These are phyloP conservation scores for Arrhamphus sclerolepis DNA, from an alignment of 2,797 vertebrate genomes.

Conservation along the genomic window DNA sequence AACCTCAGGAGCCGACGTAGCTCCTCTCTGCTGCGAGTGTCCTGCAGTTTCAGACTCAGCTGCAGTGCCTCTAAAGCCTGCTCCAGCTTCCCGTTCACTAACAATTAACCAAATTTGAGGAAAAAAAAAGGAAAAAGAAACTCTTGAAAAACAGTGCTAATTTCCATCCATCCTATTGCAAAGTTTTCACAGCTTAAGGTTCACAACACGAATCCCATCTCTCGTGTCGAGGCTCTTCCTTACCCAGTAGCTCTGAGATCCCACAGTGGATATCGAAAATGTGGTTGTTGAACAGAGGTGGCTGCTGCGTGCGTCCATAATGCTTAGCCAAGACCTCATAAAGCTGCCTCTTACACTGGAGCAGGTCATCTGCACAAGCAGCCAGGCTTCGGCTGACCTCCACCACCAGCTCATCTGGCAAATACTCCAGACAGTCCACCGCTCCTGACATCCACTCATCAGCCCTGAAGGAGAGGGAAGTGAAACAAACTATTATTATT, in stretches of 20 bases:
- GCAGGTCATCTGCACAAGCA: conserved; percentile 80
- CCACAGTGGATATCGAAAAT: conserved; percentile 92
- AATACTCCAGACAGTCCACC: conserved; percentile 92
- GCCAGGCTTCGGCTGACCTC: conserved; percentile 91
- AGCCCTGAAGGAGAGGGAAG: conserved; percentile 75
- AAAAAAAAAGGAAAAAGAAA: too few species aligned
- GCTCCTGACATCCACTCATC: conserved; percentile 94
- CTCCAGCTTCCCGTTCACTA: conserved; percentile 94
- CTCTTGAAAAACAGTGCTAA: too few species aligned
- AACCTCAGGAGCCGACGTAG: conserved; percentile 92
- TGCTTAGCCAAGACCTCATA: conserved; percentile 87
- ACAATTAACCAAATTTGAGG: background rate
- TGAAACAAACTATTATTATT: background rate
- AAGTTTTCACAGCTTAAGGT: too few species aligned
- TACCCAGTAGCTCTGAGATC: conserved; percentile 93
- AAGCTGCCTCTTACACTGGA: conserved; percentile 86
- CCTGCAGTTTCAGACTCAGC: conserved; percentile 92
- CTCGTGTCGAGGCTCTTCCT: conserved; percentile 45
- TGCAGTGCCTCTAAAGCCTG: conserved; percentile 93
- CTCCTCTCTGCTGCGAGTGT: conserved; percentile 91
- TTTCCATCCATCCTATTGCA: too few species aligned
- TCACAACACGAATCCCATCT: too few species aligned
- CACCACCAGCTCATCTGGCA: conserved; percentile 92
- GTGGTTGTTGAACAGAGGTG: conserved; percentile 88
- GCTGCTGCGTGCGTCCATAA: conserved; percentile 83